Base-by-base conservation (phyloP, 2,113 vertebrate genomes). In the Sylvietta virens region DNA sequence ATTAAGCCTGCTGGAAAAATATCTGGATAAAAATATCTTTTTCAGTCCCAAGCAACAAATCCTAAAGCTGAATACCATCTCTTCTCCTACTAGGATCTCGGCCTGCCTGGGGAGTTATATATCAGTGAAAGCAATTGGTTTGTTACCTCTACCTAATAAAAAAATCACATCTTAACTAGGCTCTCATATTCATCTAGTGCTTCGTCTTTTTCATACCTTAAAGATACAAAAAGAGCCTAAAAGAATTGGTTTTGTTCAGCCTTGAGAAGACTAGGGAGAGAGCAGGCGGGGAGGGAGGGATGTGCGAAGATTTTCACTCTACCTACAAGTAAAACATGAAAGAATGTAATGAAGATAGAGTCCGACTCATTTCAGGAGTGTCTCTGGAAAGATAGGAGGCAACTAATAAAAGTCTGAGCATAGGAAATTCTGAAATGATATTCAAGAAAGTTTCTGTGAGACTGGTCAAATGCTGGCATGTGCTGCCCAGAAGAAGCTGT, bases 271-370 rank as follows among this genome's bases (percentile, higher is more conserved):
- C 15, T 24, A 26, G n/a, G 4, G 18, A 69, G 13, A 15, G 33
- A 42, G 6, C 11, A 24, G 24, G 40, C 0, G 0, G 20, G 14
- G 10, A 20, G 3, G 30, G 4, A 15, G 7, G 30, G 15, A 69
- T 11, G 10, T 9, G 7, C 15, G 5, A 21, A 51, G 7, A 56
- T n/a, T 53, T 60, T 83, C 37, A 39, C 4, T 7, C 11, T 44
- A 47, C n/a, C 73, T 76, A 8, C 8, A 70, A 65, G 13, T 14
- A 15, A 3, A 39, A 47, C 17, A 33, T 16, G 16, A 27, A 79
- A 86, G 53, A 48, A 8, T 58, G 17, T 20, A n/a, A 72, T 8
- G n/a, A 57, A 84, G 35, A 73, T 16, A 35, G 10, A 85, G 60
- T 18, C 50, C 56, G 58, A 40, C 58, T 76, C 37, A 82, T 58